phyloP scores from a whole-genome alignment of 2,888 invertebrate genomes.

The Phorcus lineatus region DNA sequence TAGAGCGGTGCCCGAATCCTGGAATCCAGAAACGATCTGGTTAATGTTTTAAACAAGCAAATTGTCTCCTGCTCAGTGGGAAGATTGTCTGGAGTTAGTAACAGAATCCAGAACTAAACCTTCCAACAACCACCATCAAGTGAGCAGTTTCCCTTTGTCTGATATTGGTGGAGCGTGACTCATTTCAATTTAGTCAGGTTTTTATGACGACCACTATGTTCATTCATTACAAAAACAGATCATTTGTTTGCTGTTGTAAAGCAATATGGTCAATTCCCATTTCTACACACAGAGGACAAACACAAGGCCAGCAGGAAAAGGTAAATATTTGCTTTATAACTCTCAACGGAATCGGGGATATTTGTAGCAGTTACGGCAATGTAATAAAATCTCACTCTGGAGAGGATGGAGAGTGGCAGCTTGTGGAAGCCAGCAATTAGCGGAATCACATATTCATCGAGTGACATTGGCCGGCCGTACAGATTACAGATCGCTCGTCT shows the following conservation, averaged over 20 bases:
- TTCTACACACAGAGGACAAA: background rate
- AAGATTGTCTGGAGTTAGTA: too few species aligned
- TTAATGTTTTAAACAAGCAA: too few species aligned
- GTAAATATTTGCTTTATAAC: conserved; percentile 20
- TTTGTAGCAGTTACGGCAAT: conserved; percentile 19
- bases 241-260: conserved; percentile 7
- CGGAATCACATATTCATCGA: conserved; percentile 11
- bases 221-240: conserved; percentile 2
- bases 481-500: background rate
- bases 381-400: conserved; percentile 3
- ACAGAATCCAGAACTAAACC: too few species aligned
- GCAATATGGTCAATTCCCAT: conserved; percentile 16
- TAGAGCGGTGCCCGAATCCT: too few species aligned
- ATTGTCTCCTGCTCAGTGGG: too few species aligned
- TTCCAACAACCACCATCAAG: background rate
- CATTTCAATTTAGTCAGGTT: background rate
- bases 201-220: background rate
- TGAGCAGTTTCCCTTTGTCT: background rate
- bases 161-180: background rate
- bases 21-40: too few species aligned
- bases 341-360: background rate
- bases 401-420: background rate
- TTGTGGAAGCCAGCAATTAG: background rate
- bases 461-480: background rate
- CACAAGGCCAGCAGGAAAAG: background rate